Base-by-base conservation (phyloP, 2,797 vertebrate genomes). In the Alca torda region DNA sequence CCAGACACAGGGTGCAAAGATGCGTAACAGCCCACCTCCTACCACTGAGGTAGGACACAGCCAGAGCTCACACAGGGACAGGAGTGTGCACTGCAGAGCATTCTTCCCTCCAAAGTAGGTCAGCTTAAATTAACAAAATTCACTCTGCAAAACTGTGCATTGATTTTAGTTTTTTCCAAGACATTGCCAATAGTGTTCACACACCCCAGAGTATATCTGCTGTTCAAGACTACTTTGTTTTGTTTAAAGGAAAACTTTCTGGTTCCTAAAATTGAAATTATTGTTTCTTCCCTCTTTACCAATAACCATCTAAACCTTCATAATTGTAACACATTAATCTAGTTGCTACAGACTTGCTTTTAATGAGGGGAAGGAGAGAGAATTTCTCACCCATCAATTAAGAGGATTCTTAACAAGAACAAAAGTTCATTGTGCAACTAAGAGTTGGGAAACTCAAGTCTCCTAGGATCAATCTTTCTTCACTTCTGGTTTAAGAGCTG, bases 141-240 rank as follows among this genome's bases (percentile, higher is more conserved):
- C 15, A 9, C 16, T 79, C 84, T 25, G 21, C 16, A 57, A 57
- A 93, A 94, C 54, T 28, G 35, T 18, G 26, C 50, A 75, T 50
- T 18, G 17, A 61, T 46, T 67, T 48, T 54, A n/a, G 1, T 0
- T 35, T 70, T 73, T 37, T 35, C 7, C 26, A 54, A 78, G 33
- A 56, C 1, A 1, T 8, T 2, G 6, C 19, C 16, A 90, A 72
- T 2, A 54, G n/a, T 12, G 4, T 28, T 56, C 6, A 17, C 35
- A 69, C 30, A 21, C 50, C 23, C 23, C 11, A 37, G 26, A 54
- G 33, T 0, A 0, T 64, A 39, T 64, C 6, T 76, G 30, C 35
- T 63, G 13, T 75, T 80, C 19, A 53, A 67, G 16, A 70, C 2
- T 48, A 6, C 33, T 64, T 46, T 70, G 28, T 45, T 59, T 35